Percentiles rank a stretch among this genome's conserved stretches.
Evolutionary conservation across 2,797 vertebrate genomes (phyloP).

Genomic region (Botia almorhae): DNA sequence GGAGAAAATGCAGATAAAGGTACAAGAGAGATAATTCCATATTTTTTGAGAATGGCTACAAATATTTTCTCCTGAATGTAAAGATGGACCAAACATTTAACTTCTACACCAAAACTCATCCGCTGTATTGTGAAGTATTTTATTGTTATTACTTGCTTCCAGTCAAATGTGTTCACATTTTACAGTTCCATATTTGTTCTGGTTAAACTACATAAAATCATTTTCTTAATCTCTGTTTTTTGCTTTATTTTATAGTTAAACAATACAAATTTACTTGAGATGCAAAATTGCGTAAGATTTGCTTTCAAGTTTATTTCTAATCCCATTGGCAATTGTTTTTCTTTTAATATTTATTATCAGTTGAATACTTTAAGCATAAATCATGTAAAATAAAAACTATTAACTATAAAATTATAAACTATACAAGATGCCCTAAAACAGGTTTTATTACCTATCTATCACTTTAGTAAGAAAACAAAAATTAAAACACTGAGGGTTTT

Average conservation of each 20-base stretch:
- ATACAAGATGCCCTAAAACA: too few species aligned
- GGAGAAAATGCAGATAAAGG: neutral
- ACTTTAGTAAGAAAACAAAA: neutral
- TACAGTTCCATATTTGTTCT: neutral
- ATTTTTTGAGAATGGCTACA: conserved; percentile 26
- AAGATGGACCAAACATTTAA: conserved; percentile 18
- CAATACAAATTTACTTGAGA: neutral
- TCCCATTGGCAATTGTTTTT: neutral
- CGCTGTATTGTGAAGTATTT: neutral
- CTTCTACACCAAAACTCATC: conserved; percentile 3
- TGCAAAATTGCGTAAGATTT: too few species aligned
- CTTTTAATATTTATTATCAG: neutral
- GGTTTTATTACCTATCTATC: too few species aligned
- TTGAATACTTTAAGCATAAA: too few species aligned
- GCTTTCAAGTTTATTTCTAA: neutral
- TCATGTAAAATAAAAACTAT: too few species aligned
- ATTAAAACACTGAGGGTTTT: too few species aligned
- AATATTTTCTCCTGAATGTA: conserved; percentile 17
- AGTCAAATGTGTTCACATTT: neutral
- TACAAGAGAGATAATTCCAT: neutral
- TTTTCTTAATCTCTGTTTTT: neutral
- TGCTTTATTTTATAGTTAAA: neutral
- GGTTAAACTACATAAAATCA: neutral
- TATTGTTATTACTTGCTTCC: neutral
- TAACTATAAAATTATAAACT: too few species aligned